phyloP scores from a whole-genome alignment of 2,113 vertebrate genomes.

The Ciconia maguari region DNA sequence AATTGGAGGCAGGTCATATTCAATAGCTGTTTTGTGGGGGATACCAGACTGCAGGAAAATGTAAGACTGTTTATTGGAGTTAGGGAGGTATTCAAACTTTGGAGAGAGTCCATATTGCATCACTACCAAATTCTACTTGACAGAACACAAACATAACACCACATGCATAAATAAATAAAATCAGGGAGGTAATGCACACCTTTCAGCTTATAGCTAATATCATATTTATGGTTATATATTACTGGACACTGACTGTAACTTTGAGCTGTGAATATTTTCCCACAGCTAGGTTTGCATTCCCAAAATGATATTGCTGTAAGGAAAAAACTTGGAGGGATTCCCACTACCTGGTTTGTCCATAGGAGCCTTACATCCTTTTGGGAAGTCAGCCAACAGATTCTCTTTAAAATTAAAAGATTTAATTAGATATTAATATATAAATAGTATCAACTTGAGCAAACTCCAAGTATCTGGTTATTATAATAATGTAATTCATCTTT shows the following conservation, averaged over 20 bases:
- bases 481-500: neutral
- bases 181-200: neutral
- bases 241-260: neutral
- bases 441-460: neutral
- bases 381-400: neutral
- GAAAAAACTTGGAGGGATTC: neutral
- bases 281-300: neutral
- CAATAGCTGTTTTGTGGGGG: neutral
- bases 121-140: neutral
- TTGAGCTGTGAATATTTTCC: neutral
- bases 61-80: neutral
- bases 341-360: neutral
- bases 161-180: neutral
- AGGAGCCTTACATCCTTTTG: neutral
- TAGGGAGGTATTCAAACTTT: neutral
- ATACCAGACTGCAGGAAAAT: neutral
- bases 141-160: neutral
- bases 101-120: neutral
- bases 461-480: neutral
- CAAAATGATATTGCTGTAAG: neutral
- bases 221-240: neutral
- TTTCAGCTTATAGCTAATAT: neutral
- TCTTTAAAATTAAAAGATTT: neutral
- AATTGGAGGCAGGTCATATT: slow-evolving; percentile 44
- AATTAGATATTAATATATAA: neutral